These are phyloP conservation scores for Cephalotes varians DNA, from an alignment of 2,888 invertebrate genomes.

Conservation along the genomic window DNA sequence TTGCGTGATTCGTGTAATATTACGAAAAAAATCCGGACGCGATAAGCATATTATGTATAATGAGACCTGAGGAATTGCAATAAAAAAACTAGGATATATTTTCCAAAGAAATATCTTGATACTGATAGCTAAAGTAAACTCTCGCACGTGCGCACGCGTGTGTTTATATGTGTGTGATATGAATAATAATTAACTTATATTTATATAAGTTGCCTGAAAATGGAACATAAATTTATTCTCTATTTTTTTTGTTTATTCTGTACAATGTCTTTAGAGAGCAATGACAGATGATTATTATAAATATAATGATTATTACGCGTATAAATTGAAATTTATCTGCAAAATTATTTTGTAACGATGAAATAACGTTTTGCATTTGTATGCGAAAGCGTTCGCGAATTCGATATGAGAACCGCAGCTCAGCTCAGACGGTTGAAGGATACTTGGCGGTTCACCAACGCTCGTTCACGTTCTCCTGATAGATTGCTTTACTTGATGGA, in stretches of 20 bases:
- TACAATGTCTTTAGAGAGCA: too few species aligned
- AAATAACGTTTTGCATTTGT: neutral
- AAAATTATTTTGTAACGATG: neutral
- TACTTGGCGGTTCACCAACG: conserved; percentile 27
- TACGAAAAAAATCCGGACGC: neutral
- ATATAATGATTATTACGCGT: neutral
- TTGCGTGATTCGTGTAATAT: conserved; percentile 43
- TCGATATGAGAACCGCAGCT: conserved; percentile 47
- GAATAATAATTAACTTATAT: neutral
- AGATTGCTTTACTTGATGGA: conserved; percentile 78
- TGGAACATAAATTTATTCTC: neutral
- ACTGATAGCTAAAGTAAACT: neutral
- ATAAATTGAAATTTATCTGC: neutral
- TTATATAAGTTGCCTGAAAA: neutral
- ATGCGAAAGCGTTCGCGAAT: neutral
- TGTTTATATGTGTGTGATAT: too few species aligned
- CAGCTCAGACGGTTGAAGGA: neutral
- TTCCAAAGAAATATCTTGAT: neutral
- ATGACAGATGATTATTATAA: neutral
- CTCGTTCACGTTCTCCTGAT: conserved; percentile 72
- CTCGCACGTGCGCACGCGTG: too few species aligned
- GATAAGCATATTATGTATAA: conserved; percentile 47
- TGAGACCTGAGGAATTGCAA: neutral
- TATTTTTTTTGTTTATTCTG: neutral
- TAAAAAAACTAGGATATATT: conserved; percentile 7